phyloP scores from a whole-genome alignment of 37 sponge, comb jelly and placozoan species.

The Beroe forskalii region DNA sequence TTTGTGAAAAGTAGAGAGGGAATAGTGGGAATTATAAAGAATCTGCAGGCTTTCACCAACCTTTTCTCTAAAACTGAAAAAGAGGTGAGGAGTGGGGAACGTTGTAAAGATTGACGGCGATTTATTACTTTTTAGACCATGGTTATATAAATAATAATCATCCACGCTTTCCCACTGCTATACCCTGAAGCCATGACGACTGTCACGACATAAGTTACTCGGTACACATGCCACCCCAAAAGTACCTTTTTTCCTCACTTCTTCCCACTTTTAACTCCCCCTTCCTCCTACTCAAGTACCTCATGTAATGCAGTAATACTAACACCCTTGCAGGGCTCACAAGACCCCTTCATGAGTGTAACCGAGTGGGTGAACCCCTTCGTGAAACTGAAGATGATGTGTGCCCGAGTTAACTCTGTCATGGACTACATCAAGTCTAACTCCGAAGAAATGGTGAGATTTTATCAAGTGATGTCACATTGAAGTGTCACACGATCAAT shows the following conservation, averaged over 20 bases:
- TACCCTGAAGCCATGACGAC: too few relatives aligned
- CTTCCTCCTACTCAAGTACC: too few relatives aligned
- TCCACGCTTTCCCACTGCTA: too few relatives aligned
- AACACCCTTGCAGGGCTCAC: neutral
- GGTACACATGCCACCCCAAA: too few relatives aligned
- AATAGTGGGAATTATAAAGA: slow-evolving; percentile 28
- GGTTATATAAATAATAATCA: too few relatives aligned
- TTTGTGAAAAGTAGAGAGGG: slow-evolving; percentile 51
- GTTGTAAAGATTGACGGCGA: neutral
- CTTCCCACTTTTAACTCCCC: too few relatives aligned
- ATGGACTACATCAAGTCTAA: slow-evolving; percentile 53
- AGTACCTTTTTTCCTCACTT: too few relatives aligned
- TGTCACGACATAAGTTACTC: too few relatives aligned
- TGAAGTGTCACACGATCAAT: neutral
- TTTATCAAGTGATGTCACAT: too few relatives aligned
- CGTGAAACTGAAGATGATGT: slow-evolving; percentile 29
- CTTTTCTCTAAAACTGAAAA: slow-evolving; percentile 4
- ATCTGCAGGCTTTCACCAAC: slow-evolving; percentile 11
- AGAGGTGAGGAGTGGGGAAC: neutral
- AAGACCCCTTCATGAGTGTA: slow-evolving; percentile 7
- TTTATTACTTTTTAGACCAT: neutral
- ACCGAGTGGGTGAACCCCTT: slow-evolving; percentile 41
- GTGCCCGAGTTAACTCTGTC: slow-evolving; percentile 13
- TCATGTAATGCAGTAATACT: neutral
- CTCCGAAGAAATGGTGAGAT: neutral